phyloP scores from a whole-genome alignment of 2,797 vertebrate genomes.

The Tamandua tetradactyla region DNA sequence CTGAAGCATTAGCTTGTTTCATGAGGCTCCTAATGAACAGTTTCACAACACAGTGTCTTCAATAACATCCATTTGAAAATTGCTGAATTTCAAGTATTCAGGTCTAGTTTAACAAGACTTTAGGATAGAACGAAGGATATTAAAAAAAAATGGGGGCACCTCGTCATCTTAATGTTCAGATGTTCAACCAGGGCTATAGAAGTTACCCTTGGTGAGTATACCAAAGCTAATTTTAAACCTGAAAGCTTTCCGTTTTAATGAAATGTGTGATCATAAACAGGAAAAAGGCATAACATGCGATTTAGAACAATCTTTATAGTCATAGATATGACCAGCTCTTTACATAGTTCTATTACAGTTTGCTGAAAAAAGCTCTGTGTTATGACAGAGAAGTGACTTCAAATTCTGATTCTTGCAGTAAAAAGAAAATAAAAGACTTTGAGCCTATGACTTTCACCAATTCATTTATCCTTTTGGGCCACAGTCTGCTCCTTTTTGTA shows the following conservation, averaged over 20 bases:
- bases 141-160: not conserved
- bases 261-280: not conserved
- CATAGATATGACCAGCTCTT: not conserved
- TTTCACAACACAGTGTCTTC: not conserved
- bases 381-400: not conserved
- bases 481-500: not conserved
- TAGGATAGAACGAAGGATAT: fast-evolving
- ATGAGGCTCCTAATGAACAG: not conserved
- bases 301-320: not conserved
- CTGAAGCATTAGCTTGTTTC: not conserved
- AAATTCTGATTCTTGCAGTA: not conserved
- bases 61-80: not conserved
- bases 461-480: not conserved
- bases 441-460: not conserved
- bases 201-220: not conserved
- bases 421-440: not conserved
- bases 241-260: not conserved
- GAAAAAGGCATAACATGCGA: not conserved
- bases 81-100: not conserved
- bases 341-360: not conserved
- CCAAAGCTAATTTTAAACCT: not conserved
- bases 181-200: not conserved
- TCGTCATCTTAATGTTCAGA: not conserved
- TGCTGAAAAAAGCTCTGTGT: not conserved
- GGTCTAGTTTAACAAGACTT: not conserved